Percentiles rank a stretch among this genome's conserved stretches.
Evolutionary conservation across 2,113 vertebrate species (phyloP).

Genomic region (Tachysurus fulvidraco): DNA sequence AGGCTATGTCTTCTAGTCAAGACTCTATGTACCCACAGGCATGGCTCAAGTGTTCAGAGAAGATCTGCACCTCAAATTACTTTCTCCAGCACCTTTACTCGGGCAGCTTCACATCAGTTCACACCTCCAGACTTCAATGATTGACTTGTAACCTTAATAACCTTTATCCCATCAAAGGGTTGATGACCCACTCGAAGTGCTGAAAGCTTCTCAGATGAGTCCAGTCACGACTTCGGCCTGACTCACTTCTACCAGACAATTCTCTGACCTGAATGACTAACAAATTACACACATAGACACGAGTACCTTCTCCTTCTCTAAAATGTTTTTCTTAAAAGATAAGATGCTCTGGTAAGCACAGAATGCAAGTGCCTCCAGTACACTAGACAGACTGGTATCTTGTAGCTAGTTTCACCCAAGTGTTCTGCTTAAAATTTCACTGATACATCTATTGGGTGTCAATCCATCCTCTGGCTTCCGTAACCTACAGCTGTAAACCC

Average conservation of each 20-base stretch:
- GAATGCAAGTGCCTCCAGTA: slow-evolving; percentile 5
- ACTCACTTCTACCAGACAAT: background rate
- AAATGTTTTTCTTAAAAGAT: background rate
- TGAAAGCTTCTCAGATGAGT: background rate
- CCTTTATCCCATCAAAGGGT: background rate
- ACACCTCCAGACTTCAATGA: background rate
- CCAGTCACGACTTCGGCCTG: background rate
- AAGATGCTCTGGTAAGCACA: slow-evolving; percentile 10
- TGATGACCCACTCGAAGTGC: background rate
- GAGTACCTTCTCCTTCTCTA: too few relatives aligned
- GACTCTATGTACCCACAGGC: background rate
- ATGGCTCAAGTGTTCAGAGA: background rate
- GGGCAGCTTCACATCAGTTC: background rate
- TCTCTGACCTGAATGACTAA: background rate
- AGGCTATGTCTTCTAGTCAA: background rate
- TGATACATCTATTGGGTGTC: background rate
- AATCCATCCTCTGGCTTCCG: background rate
- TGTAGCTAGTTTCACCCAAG: background rate
- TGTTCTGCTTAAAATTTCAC: too few relatives aligned
- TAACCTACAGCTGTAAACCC: background rate
- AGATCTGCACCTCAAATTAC: background rate
- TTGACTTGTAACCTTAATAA: background rate
- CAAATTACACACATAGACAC: background rate
- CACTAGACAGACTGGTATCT: background rate
- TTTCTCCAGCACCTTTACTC: background rate